Conservation (phyloP, 2,113 vertebrate genomes). For the Dolichotis patagonum region DNA sequence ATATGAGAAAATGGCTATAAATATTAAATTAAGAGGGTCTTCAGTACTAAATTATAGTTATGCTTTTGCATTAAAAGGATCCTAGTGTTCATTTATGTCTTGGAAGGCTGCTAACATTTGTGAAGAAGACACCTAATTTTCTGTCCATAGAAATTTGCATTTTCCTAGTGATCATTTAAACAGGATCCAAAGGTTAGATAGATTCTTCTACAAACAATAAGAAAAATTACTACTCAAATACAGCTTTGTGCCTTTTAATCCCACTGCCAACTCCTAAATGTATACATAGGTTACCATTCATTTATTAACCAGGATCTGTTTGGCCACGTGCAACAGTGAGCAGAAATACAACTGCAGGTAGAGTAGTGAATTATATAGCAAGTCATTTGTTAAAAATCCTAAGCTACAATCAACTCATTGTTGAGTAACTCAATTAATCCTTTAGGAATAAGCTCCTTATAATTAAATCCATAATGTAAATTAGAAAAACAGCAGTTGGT, state of each 20-base stretch:
- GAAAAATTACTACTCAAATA: slow-evolving; percentile 78
- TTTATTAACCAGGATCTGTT: slow-evolving; percentile 53
- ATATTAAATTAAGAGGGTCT: slow-evolving; percentile 69
- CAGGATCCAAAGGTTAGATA: slow-evolving; percentile 66
- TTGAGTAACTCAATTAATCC: slow-evolving; percentile 11
- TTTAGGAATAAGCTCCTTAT: slow-evolving; percentile 61
- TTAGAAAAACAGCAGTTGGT: slow-evolving; percentile 71
- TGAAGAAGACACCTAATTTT: slow-evolving; percentile 36
- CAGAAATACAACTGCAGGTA: slow-evolving; percentile 58
- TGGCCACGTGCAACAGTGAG: not conserved
- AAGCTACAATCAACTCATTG: slow-evolving; percentile 20
- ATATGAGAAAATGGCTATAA: slow-evolving; percentile 80
- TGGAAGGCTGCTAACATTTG: slow-evolving; percentile 80
- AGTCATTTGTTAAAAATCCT: slow-evolving; percentile 45
- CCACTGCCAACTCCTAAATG: slow-evolving; percentile 76
- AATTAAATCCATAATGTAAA: slow-evolving; percentile 41
- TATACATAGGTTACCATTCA: slow-evolving; percentile 69
- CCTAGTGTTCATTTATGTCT: slow-evolving; percentile 58
- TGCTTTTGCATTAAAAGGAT: slow-evolving; percentile 68
- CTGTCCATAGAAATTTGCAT: slow-evolving; percentile 61
- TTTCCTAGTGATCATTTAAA: slow-evolving; percentile 80
- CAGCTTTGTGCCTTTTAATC: slow-evolving; percentile 87
- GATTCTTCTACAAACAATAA: slow-evolving; percentile 74
- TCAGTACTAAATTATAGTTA: slow-evolving; percentile 72
- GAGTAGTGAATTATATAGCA: slow-evolving; percentile 43